These are phyloP conservation scores for Microcebus murinus DNA, from an alignment of 2,113 vertebrate species.

Conservation along the genomic window DNA sequence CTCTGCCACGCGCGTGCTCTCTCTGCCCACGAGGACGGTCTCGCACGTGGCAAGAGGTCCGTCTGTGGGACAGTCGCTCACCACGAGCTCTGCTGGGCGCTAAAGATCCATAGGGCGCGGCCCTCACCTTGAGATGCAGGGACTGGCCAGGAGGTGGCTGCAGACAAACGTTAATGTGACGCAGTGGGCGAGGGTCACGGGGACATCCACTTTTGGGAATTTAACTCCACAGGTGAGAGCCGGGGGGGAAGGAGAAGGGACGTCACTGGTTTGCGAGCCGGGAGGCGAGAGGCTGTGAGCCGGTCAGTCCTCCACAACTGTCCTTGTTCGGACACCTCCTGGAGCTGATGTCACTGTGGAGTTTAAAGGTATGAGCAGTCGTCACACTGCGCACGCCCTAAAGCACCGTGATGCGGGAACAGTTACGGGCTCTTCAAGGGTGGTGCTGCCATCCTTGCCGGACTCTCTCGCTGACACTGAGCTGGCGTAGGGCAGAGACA, in stretches of 20 bases:
- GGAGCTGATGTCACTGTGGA: background rate
- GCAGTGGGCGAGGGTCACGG: accelerated
- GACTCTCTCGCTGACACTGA: background rate
- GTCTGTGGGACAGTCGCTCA: background rate
- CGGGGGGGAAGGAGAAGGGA: too few species aligned
- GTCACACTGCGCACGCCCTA: background rate
- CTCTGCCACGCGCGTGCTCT: background rate
- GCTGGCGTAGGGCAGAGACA: too few species aligned
- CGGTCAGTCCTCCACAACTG: accelerated
- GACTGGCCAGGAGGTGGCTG: too few species aligned
- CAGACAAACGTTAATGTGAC: background rate
- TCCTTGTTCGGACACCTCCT: background rate
- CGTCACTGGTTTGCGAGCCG: background rate
- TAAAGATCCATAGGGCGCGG: background rate
- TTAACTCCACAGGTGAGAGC: background rate
- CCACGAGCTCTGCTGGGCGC: background rate
- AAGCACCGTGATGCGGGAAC: background rate
- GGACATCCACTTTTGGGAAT: background rate
- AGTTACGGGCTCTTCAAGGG: background rate
- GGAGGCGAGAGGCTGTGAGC: too few species aligned
- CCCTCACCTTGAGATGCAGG: background rate
- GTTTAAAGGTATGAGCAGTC: background rate
- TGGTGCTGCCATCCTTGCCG: background rate
- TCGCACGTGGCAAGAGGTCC: background rate
- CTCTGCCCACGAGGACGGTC: background rate